Evolutionary conservation across 2,888 invertebrate species (phyloP), one percentile per base, ranked within the genome.

Genomic region (Tillus elongatus): DNA sequence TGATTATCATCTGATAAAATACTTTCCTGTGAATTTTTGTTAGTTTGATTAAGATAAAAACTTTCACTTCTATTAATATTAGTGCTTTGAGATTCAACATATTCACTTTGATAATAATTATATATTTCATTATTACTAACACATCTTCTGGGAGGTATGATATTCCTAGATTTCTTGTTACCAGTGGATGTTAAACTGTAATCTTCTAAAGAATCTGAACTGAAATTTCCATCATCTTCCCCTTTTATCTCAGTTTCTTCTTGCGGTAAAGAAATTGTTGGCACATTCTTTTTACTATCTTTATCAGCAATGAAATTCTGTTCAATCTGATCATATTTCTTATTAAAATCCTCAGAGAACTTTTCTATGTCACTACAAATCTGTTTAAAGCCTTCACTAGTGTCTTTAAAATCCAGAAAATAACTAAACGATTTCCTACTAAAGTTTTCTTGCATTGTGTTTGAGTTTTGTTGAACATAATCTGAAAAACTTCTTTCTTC

Each of bases 91-190:
- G 47, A 41, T 29, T 49, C 41, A 13, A 47, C 36, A 16, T 42
- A 41, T 13, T 54, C 52, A 13, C 46, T 50, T 9, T 47, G 50
- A 34, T 56, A 51, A 35, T 58, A 56, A 16, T 69, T 68, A 39
- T 74, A 77, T 32, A 87, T 82, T 58, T 85, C 85, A 54, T 85
- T 86, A 53, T 85, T 84, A 1, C 86, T 85, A 10, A 82, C 72
- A 24, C 83, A 79, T 15, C 84, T 64, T 38, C 82, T 70, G 0
- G 83, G 76, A 37, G 74, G 69, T 9, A 63, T 50, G 47, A 68
- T 69, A 50, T 73, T 74, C 4, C 52, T 56, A 4, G 39, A 36
- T 37, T 58, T 60, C 35, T 53, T 53, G 11, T 48, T 46, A 15
- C 47, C 36, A 1, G 46, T 46, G 0, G 61, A 58, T n/a, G 24